These are phyloP conservation scores for Andrena marginata DNA, from an alignment of 2,888 invertebrate genomes.

Conservation along the genomic window DNA sequence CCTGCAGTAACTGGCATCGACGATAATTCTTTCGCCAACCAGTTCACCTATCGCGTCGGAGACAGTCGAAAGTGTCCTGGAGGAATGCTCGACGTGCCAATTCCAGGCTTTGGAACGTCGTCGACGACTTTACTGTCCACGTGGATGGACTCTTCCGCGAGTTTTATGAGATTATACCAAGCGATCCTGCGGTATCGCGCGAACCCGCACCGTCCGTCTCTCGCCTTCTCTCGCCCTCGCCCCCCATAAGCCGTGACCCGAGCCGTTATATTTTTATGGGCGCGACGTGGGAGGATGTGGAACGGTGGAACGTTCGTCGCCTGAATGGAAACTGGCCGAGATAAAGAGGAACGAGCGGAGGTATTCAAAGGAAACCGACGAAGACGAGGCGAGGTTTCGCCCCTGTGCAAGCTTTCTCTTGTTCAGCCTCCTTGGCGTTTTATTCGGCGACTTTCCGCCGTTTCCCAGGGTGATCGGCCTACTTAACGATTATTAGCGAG, in stretches of 20 bases:
- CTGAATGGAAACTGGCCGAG: slow-evolving; percentile 52
- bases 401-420: background rate
- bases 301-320: slow-evolving; percentile 37
- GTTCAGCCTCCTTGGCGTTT: background rate
- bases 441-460: background rate
- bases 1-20: background rate
- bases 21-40: slow-evolving; percentile 14
- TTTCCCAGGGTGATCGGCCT: slow-evolving; percentile 3
- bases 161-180: slow-evolving; percentile 70
- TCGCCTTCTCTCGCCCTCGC: background rate
- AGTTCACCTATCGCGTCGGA: slow-evolving; percentile 9
- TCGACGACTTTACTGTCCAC: slow-evolving; percentile 51
- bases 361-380: slow-evolving; percentile 29
- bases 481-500: slow-evolving; percentile 20
- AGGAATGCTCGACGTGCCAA: slow-evolving; percentile 35
- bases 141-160: slow-evolving; percentile 62
- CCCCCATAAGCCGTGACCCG: slow-evolving; percentile 50
- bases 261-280: slow-evolving; percentile 77
- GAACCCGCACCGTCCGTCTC: slow-evolving; percentile 12
- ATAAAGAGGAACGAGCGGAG: slow-evolving; percentile 41
- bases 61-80: slow-evolving; percentile 38
- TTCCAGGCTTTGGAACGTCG: slow-evolving; percentile 47
- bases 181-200: slow-evolving; percentile 62
- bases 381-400: background rate
- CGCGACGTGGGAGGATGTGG: slow-evolving; percentile 54